Evolutionary conservation across 1,140 invertebrate species (phyloP).

Genomic region (Andrena cerasifolii): DNA sequence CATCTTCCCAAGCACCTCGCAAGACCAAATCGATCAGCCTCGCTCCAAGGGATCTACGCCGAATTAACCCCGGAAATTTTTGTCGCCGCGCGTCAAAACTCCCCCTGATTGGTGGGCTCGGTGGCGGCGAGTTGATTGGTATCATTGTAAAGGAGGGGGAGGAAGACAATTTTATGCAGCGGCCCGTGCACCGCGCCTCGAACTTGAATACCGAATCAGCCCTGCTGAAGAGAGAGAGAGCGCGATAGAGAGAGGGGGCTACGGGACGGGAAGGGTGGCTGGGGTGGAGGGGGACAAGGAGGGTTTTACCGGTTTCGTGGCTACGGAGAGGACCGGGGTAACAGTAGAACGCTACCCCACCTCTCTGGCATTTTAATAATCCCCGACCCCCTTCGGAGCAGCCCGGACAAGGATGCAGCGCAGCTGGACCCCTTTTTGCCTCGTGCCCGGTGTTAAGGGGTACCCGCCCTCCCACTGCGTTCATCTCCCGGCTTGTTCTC

Average conservation of each 20-base stretch:
- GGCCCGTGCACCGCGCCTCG: constrained; percentile 72
- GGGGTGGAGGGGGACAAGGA: constrained; percentile 20
- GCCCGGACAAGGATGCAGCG: constrained; percentile 71
- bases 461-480: constrained; percentile 75
- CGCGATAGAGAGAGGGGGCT: constrained; percentile 16
- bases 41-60: background rate
- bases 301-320: constrained; percentile 68
- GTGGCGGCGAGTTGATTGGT: constrained; percentile 76
- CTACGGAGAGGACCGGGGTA: constrained; percentile 56
- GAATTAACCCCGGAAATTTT: constrained; percentile 58
- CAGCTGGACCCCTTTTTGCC: constrained; percentile 73
- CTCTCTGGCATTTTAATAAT: constrained; percentile 78
- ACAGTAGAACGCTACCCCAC: constrained; percentile 63
- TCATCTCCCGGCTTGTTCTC: constrained; percentile 30
- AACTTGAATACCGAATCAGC: constrained; percentile 75
- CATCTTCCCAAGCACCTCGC: background rate
- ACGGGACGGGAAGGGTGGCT: background rate
- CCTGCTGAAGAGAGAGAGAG: constrained; percentile 28
- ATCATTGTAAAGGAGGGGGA: constrained; percentile 75
- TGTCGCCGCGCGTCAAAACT: constrained; percentile 68
- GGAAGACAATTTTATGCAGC: constrained; percentile 72
- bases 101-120: constrained; percentile 69
- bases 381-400: constrained; percentile 71
- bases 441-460: constrained; percentile 77
- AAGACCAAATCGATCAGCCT: background rate